Conservation (phyloP, 2,888 invertebrate species). For the Cataglyphis rosenhaueri region DNA sequence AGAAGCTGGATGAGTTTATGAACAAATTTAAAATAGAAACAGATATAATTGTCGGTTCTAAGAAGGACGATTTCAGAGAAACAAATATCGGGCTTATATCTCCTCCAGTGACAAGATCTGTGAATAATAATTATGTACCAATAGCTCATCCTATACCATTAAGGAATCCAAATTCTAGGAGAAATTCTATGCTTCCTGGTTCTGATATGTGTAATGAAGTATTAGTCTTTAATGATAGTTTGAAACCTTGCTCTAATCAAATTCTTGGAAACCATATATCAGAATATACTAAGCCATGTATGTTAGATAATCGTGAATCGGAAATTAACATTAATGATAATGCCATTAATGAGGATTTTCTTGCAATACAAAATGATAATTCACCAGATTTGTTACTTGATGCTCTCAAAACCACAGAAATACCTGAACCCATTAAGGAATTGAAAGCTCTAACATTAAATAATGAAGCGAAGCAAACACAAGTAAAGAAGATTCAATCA, state of each 20-base stretch:
- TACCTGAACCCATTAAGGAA: slow-evolving; percentile 87
- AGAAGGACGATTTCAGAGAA: slow-evolving; percentile 77
- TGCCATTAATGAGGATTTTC: slow-evolving; percentile 86
- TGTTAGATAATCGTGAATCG: slow-evolving; percentile 58
- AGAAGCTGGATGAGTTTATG: slow-evolving; percentile 91
- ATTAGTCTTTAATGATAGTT: slow-evolving; percentile 78
- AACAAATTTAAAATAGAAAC: slow-evolving; percentile 90
- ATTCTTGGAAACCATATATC: slow-evolving; percentile 61
- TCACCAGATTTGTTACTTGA: slow-evolving; percentile 85
- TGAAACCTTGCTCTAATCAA: slow-evolving; percentile 77
- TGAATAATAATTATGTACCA: slow-evolving; percentile 79
- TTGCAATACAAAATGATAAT: slow-evolving; percentile 86
- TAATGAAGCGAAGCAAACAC: slow-evolving; percentile 83
- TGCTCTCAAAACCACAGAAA: slow-evolving; percentile 86
- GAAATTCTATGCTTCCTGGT: slow-evolving; percentile 83
- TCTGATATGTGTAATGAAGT: slow-evolving; percentile 84
- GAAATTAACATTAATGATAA: slow-evolving; percentile 85
- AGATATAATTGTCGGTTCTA: slow-evolving; percentile 87
- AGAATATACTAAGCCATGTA: slow-evolving; percentile 40
- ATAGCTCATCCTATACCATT: slow-evolving; percentile 79
- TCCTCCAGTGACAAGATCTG: slow-evolving; percentile 68
- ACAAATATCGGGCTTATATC: slow-evolving; percentile 73
- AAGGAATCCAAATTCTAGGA: slow-evolving; percentile 81
- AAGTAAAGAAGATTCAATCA: slow-evolving; percentile 84
- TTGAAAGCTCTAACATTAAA: slow-evolving; percentile 85